Base-by-base conservation (phyloP, 2,797 vertebrate genomes). In the Spinus olivaceus region DNA sequence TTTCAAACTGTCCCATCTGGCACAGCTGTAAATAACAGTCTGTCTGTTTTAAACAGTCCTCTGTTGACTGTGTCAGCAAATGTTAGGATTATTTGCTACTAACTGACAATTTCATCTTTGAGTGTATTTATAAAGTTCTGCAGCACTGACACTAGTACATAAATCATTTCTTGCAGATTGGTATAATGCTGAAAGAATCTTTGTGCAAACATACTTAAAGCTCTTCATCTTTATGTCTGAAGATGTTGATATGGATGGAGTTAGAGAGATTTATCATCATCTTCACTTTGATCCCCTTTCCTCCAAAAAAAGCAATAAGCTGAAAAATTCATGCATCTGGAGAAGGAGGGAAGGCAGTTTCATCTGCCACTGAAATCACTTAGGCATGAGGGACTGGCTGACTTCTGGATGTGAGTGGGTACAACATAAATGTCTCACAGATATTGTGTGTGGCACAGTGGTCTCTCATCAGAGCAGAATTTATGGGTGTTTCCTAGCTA, bases 1-100 rank as follows among this genome's bases (percentile, higher is more conserved):
- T 95, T 86, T 87, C 46, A 82, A 35, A 65, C 71, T 89, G 41
- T 41, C 60, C 67, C 64, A 81, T 85, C 42, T 91, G 81, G 69
- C 49, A 69, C 80, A 93, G 53, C 72, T 86, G 87, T 91, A 95
- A 95, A 92, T 92, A 96, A 90, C 49, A 81, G 61, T 76, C 59
- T 81, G 54, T 49, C 84, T 70, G 7, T 33, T 92, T 66, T 81
- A 81, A 92, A 50, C 65, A 42, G 21, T 70, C 24, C 56, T 90
- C 39, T 82, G 60, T 90, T 88, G 83, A 46, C 64, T 90, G 6
- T 42, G 33, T 88, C 80, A 92, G 61, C 72, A 92, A 95, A 74
- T 42, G 63, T 90, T 83, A 70, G 67, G 60, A 61, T 92, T 92
- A 63, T 83, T 92, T 78, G 54, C 49, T 86, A 14, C 81, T 92